These are phyloP conservation scores for Caerostris darwini DNA, from an alignment of 1,140 invertebrate genomes.

Conservation along the genomic window DNA sequence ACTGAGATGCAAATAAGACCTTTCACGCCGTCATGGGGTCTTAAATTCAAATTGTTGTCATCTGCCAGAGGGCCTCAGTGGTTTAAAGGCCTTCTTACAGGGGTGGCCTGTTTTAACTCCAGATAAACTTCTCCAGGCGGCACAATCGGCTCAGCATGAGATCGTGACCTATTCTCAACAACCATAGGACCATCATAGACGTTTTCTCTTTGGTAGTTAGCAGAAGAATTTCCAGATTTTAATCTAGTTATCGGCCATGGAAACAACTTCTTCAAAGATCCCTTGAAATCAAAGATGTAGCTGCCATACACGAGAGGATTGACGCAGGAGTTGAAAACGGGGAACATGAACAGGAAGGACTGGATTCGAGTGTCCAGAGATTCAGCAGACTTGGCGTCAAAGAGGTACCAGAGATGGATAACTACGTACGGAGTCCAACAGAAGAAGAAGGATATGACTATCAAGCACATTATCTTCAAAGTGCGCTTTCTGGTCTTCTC, in stretches of 20 bases:
- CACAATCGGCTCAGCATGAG: no score
- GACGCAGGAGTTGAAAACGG: slow-evolving; percentile 88
- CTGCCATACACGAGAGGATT: slow-evolving; percentile 91
- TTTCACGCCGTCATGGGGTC: no score
- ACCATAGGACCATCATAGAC: background rate
- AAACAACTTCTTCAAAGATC: slow-evolving; percentile 54
- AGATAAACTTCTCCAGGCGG: background rate
- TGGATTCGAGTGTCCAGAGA: slow-evolving; percentile 85
- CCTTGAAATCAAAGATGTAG: slow-evolving; percentile 82
- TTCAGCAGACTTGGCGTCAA: slow-evolving; percentile 78
- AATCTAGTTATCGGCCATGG: background rate
- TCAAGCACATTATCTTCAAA: slow-evolving; percentile 91
- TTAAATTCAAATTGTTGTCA: no score
- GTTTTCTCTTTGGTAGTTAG: background rate
- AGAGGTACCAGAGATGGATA: slow-evolving; percentile 87
- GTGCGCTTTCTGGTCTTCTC: slow-evolving; percentile 84
- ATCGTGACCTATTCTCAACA: no score
- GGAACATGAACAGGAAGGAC: slow-evolving; percentile 86
- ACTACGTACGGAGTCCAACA: slow-evolving; percentile 91
- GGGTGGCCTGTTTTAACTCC: background rate
- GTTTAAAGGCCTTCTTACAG: background rate
- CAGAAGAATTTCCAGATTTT: background rate
- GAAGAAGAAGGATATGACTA: slow-evolving; percentile 89
- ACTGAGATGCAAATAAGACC: no score
- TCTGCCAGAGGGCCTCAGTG: background rate